A percentile compares a stretch with the other conserved stretches of the same genome.
These are phyloP conservation scores for Knipowitschia caucasica DNA, from an alignment of 2,797 vertebrate species.

Conservation along the genomic window DNA sequence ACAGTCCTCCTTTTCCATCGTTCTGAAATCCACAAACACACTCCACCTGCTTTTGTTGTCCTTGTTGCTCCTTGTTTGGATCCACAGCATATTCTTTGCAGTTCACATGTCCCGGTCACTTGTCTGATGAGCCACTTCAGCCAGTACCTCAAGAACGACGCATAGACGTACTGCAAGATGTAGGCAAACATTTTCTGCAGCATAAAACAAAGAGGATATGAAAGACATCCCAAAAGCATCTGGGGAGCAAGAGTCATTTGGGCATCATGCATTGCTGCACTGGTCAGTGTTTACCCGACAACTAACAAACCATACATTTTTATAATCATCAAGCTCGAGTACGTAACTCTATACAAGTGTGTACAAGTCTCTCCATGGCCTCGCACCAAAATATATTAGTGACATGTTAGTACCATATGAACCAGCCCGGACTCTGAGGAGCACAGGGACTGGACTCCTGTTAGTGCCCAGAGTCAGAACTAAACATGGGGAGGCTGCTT, in stretches of 20 bases:
- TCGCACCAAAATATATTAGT: too few relatives aligned
- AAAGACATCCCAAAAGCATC: neutral
- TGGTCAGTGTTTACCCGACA: too few relatives aligned
- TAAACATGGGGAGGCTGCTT: too few relatives aligned
- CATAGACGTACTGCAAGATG: slow-evolving; percentile 87
- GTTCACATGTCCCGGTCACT: slow-evolving; percentile 85
- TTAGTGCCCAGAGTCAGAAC: too few relatives aligned
- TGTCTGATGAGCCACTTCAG: slow-evolving; percentile 90
- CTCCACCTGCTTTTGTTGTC: slow-evolving; percentile 82
- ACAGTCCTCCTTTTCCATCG: neutral
- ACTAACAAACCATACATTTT: too few relatives aligned
- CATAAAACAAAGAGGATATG: neutral
- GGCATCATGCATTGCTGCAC: too few relatives aligned
- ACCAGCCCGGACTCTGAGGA: too few relatives aligned
- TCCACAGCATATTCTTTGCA: slow-evolving; percentile 85
- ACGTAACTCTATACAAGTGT: too few relatives aligned
- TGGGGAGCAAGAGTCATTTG: neutral
- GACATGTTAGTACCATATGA: too few relatives aligned
- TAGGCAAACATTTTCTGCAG: slow-evolving; percentile 80
- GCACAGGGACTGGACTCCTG: too few relatives aligned
- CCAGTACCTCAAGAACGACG: slow-evolving; percentile 86
- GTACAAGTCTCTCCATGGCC: too few relatives aligned
- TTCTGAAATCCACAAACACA: neutral
- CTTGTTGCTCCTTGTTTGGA: slow-evolving; percentile 76
- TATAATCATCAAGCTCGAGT: too few relatives aligned